Evolutionary conservation across 2,797 vertebrate genomes (phyloP).

Genomic region (Etheostoma nigrum): DNA sequence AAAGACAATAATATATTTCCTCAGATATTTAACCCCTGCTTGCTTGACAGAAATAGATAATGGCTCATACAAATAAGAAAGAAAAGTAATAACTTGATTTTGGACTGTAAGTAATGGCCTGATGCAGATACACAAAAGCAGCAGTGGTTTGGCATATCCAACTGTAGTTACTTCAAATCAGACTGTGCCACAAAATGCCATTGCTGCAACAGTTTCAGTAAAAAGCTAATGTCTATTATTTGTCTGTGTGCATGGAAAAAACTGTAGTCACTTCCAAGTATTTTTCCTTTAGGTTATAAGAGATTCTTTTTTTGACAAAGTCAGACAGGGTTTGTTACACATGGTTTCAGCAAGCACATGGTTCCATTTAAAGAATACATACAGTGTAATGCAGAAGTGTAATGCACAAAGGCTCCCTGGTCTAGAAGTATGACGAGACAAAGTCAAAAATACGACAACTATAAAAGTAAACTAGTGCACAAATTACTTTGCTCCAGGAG

Average conservation of each 20-base stretch:
- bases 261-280: not conserved
- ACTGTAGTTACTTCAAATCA: not conserved
- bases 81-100: constrained; percentile 6
- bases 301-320: not conserved
- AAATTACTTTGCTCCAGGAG: not conserved
- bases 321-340: not conserved
- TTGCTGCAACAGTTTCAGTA: not conserved
- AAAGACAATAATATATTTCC: constrained; percentile 24
- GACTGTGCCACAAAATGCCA: not conserved
- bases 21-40: constrained; percentile 14
- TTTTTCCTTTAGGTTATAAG: not conserved
- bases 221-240: not conserved
- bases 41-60: constrained; percentile 29
- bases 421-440: not conserved
- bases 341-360: not conserved
- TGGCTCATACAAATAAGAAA: constrained; percentile 23
- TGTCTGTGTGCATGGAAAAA: not conserved
- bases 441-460: not conserved
- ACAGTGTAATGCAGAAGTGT: not conserved
- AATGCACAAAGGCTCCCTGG: constrained; percentile 1
- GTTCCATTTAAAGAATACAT: constrained; percentile 12
- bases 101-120: constrained; percentile 11
- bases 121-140: constrained; percentile 1
- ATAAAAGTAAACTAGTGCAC: constrained; percentile 12
- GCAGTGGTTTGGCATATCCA: not conserved